Percentiles rank a stretch among this genome's conserved stretches.
phyloP scores from a whole-genome alignment of 1,140 invertebrate genomes.

The Sipha flava region DNA sequence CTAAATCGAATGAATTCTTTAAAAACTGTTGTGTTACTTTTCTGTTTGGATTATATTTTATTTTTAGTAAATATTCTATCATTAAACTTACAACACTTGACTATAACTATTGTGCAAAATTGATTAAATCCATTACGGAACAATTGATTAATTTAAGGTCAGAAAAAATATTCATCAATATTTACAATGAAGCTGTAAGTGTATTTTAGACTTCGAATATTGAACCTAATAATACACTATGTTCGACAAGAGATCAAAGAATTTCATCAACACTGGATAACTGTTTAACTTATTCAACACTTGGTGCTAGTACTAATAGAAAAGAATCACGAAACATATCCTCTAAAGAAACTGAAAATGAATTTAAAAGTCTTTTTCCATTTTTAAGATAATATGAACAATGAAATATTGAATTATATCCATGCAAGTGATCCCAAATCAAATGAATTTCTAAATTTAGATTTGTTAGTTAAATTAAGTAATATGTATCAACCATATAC shows the following conservation, averaged over 20 bases:
- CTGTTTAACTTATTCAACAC: conserved; percentile 9
- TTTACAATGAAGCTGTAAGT: background rate
- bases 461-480: background rate
- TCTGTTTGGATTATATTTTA: conserved; percentile 8
- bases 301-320: background rate
- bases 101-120: conserved; percentile 12
- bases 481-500: background rate
- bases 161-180: background rate
- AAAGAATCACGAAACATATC: background rate
- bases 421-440: conserved; percentile 5
- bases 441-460: conserved; percentile 1
- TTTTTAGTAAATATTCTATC: conserved; percentile 10
- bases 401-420: conserved; percentile 7
- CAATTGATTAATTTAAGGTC: conserved; percentile 12
- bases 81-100: conserved; percentile 6
- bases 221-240: background rate
- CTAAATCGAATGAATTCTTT: background rate
- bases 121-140: conserved; percentile 5
- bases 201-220: background rate
- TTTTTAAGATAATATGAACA: background rate
- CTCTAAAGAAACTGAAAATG: background rate
- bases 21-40: conserved; percentile 1
- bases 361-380: background rate
- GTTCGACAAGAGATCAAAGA: background rate
- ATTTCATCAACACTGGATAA: background rate